These are phyloP conservation scores for Chlamydotis undulata DNA, from an alignment of 2,113 vertebrate genomes.

Conservation along the genomic window DNA sequence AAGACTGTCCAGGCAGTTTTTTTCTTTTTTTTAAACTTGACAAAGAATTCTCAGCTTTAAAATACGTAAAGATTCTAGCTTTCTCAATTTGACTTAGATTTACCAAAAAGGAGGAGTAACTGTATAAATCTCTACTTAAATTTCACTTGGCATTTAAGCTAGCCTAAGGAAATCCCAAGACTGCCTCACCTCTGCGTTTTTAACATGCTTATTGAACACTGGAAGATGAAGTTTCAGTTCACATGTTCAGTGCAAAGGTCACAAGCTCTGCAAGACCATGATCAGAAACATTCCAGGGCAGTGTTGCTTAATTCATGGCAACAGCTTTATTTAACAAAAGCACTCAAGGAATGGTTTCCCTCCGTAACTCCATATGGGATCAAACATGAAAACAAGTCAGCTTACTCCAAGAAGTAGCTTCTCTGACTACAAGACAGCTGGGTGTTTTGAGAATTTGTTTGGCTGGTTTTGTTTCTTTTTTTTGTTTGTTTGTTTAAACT, in stretches of 20 bases:
- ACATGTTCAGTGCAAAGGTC: conserved; percentile 66
- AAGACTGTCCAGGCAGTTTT: background rate
- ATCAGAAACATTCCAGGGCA: conserved; percentile 71
- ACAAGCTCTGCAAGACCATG: conserved; percentile 58
- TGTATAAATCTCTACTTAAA: conserved; percentile 2
- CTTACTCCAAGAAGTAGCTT: conserved; percentile 49
- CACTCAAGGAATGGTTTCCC: conserved; percentile 66
- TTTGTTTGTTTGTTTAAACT: background rate
- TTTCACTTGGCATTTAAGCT: conserved; percentile 44
- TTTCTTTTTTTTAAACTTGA: background rate
- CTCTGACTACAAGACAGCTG: conserved; percentile 22
- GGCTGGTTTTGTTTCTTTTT: conserved; percentile 2
- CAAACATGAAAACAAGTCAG: conserved; percentile 51
- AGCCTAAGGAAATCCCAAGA: conserved; percentile 62
- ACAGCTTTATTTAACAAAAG: conserved; percentile 67
- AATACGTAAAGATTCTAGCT: background rate
- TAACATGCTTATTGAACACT: conserved; percentile 57
- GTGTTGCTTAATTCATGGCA: conserved; percentile 67
- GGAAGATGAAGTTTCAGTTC: conserved; percentile 67
- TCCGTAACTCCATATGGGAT: conserved; percentile 61
- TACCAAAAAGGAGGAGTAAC: background rate
- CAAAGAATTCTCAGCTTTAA: background rate
- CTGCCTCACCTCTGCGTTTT: conserved; percentile 60
- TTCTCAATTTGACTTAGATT: background rate
- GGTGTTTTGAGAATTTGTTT: conserved; percentile 24